These are phyloP conservation scores for Hylyphantes graminicola DNA, from an alignment of 1,140 invertebrate genomes.

Conservation along the genomic window DNA sequence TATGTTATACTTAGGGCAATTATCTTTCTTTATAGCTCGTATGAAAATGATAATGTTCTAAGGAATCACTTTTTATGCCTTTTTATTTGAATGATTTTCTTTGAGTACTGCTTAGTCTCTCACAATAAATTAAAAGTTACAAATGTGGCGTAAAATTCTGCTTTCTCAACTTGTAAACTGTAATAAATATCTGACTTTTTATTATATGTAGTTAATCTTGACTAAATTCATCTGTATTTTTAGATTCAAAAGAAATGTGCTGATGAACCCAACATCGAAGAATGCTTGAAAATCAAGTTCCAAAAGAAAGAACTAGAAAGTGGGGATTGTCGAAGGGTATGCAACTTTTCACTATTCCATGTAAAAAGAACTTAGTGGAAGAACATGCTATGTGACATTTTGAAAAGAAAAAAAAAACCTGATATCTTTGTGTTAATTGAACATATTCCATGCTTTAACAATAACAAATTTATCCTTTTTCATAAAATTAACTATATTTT, in stretches of 20 bases:
- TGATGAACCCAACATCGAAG: conserved; percentile 76
- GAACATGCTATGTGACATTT: too few species aligned
- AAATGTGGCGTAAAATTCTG: not conserved
- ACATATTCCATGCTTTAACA: too few species aligned
- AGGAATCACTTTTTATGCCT: too few species aligned
- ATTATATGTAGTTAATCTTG: not conserved
- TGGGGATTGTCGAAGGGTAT: conserved; percentile 74
- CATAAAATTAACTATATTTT: too few species aligned
- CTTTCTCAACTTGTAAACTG: not conserved
- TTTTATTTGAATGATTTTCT: too few species aligned
- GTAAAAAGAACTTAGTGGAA: too few species aligned
- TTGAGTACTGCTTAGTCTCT: too few species aligned
- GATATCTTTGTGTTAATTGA: not conserved
- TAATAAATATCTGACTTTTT: not conserved
- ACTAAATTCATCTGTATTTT: conserved; percentile 5
- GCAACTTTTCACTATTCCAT: not conserved
- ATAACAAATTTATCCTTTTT: too few species aligned
- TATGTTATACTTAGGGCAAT: too few species aligned
- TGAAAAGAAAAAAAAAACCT: not conserved
- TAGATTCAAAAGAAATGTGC: conserved; percentile 61
- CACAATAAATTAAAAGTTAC: not conserved
- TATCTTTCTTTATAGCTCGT: too few species aligned
- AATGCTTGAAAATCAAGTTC: conserved; percentile 88
- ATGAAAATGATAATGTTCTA: too few species aligned
- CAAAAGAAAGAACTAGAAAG: conserved; percentile 78